Base-by-base conservation (phyloP, 2,888 invertebrate species). In the Synergus itoensis region DNA sequence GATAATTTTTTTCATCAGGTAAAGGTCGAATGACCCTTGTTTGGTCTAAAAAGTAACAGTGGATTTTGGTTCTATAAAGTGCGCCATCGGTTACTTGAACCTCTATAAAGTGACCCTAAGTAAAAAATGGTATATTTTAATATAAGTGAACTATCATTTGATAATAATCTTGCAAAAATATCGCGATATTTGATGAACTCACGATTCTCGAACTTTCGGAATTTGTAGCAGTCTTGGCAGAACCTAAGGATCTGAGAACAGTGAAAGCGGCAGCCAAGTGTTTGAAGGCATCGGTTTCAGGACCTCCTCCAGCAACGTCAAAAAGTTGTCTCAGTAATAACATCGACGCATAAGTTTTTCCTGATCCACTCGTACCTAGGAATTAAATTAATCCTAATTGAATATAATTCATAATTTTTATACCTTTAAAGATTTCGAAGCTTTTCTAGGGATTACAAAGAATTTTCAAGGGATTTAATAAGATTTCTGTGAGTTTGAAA, bases 21-120 rank as follows among this genome's bases (percentile, higher is more conserved):
- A 97, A 94, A 36, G 97, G 97, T 57, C 96, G 94, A 85, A 98
- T 97, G 77, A 98, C 98, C 82, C 98, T 95, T 76, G 97, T 97
- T 93, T 98, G 97, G 92, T 99, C 98, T 90, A 98, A 94, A 92
- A 98, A 98, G 93, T 98, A 98, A 92, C 98, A 98, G 92, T 98
- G 98, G 89, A 99, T 98, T 94, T 98, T 98, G 62, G 98, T 98
- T 90, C 98, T 95, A 93, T 98, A 98, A 78, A 99, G 94, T 77
- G 98, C 98, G 84, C 98, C 98, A 92, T 98, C 98, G 64, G 98
- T 98, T 85, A 99, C 98, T 93, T 98, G 98, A 84, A 98, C 98
- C 93, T 99, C 98, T 89, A 98, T 98, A 92, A 98, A 98, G 93
- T 98, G 98, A 21, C 98, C 98, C 97, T 97, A 92, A 80, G 92